Percentiles rank a stretch among this genome's conserved stretches.
These are phyloP conservation scores for Melieria omissa DNA, from an alignment of 2,888 invertebrate species.

Conservation along the genomic window DNA sequence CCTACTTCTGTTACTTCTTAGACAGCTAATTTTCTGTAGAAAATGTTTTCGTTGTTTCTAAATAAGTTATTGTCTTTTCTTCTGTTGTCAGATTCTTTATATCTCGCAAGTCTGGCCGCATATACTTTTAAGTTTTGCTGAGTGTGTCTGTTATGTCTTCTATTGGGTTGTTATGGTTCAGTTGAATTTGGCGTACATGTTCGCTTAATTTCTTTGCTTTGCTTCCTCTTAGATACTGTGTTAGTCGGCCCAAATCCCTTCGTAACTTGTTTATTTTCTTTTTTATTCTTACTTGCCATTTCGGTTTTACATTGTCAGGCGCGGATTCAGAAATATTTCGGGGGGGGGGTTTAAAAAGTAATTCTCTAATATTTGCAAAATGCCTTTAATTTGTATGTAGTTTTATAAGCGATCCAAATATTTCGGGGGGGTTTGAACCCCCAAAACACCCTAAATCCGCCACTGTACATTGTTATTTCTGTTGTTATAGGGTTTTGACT, in stretches of 20 bases:
- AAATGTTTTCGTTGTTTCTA: conserved; percentile 15
- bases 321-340: too few relatives aligned
- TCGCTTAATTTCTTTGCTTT: background rate
- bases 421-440: too few relatives aligned
- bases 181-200: background rate
- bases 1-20: background rate
- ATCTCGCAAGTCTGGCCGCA: background rate
- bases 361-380: too few relatives aligned
- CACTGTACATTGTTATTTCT: background rate
- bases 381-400: too few relatives aligned
- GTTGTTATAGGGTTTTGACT: background rate
- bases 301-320: background rate
- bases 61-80: conserved; percentile 15
- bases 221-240: background rate
- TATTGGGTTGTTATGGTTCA: conserved; percentile 12
- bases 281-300: background rate
- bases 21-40: conserved; percentile 5
- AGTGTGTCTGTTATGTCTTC: background rate
- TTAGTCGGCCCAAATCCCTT: background rate
- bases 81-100: conserved; percentile 19
- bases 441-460: too few relatives aligned
- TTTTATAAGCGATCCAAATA: too few relatives aligned
- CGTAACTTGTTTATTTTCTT: background rate
- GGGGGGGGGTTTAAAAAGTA: too few relatives aligned
- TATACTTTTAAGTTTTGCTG: conserved; percentile 10